phyloP scores from a whole-genome alignment of 2,888 invertebrate genomes.

The Lepidocyrtinus sp. region DNA sequence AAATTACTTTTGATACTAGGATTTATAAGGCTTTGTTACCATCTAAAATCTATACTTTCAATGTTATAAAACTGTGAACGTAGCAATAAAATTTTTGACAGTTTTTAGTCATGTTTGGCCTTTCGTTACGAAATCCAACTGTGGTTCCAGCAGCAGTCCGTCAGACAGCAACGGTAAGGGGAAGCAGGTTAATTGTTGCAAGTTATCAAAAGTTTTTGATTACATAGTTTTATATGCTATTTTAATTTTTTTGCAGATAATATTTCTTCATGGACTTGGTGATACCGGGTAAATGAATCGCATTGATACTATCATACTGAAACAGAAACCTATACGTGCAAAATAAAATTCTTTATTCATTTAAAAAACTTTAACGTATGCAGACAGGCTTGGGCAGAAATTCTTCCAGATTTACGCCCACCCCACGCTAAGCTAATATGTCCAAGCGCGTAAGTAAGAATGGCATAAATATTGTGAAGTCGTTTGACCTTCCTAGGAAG shows the following conservation, averaged over 20 bases:
- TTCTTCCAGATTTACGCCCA: constrained; percentile 85
- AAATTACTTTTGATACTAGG: too few species aligned
- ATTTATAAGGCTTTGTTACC: too few species aligned
- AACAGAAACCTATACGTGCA: neutral
- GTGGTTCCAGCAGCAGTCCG: constrained; percentile 86
- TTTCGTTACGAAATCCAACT: constrained; percentile 75
- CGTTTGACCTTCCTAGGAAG: neutral
- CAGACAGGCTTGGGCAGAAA: constrained; percentile 95
- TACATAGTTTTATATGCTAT: neutral
- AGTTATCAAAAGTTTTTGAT: neutral
- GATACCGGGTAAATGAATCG: constrained; percentile 89
- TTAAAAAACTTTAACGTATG: constrained; percentile 71
- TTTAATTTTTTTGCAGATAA: constrained; percentile 80
- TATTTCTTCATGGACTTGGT: constrained; percentile 95
- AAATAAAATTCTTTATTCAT: too few species aligned
- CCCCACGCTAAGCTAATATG: constrained; percentile 93
- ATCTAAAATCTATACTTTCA: too few species aligned
- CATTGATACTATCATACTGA: neutral
- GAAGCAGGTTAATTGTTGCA: constrained; percentile 55
- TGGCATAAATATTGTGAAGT: neutral
- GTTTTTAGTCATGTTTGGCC: constrained; percentile 34
- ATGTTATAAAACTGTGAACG: too few species aligned
- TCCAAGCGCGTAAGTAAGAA: constrained; percentile 76
- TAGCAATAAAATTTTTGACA: too few species aligned
- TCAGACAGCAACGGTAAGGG: constrained; percentile 90